A percentile compares a stretch with the other conserved stretches of the same genome.
Conservation (phyloP, 2,797 vertebrate genomes). For the Adelosebastes latens region DNA sequence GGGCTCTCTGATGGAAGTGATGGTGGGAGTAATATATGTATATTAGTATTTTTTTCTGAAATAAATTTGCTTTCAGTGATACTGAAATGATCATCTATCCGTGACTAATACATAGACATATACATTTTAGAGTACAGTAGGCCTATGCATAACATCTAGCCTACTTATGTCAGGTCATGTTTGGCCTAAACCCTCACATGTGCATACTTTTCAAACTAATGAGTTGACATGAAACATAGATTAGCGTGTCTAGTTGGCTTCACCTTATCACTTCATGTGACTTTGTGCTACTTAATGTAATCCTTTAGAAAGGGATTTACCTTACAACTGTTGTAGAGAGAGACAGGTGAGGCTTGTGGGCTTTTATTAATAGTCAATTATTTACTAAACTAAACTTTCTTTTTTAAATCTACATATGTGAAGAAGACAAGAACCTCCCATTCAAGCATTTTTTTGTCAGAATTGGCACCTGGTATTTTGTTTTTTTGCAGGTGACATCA, state of each 20-base stretch:
- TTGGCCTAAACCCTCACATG: neutral
- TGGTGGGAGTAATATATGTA: neutral
- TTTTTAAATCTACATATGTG: neutral
- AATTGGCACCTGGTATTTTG: neutral
- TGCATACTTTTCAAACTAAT: neutral
- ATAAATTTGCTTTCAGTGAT: neutral
- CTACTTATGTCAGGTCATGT: neutral
- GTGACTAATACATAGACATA: neutral
- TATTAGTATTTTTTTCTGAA: neutral
- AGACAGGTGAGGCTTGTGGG: conserved; percentile 10
- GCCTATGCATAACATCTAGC: neutral
- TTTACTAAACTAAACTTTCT: neutral
- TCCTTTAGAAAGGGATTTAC: conserved; percentile 73
- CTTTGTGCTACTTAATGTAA: conserved; percentile 76
- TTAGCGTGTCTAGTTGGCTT: conserved; percentile 21
- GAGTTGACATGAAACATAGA: neutral
- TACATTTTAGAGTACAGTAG: neutral
- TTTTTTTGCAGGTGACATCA: conserved; percentile 17
- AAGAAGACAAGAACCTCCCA: neutral
- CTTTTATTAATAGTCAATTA: neutral
- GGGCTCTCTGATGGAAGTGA: conserved; percentile 26
- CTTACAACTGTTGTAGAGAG: conserved; percentile 57
- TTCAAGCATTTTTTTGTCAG: neutral
- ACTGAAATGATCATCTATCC: neutral
- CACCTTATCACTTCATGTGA: conserved; percentile 58